Evolutionary conservation across 2,888 invertebrate genomes (phyloP).

Genomic region (Sphinx pinastri): DNA sequence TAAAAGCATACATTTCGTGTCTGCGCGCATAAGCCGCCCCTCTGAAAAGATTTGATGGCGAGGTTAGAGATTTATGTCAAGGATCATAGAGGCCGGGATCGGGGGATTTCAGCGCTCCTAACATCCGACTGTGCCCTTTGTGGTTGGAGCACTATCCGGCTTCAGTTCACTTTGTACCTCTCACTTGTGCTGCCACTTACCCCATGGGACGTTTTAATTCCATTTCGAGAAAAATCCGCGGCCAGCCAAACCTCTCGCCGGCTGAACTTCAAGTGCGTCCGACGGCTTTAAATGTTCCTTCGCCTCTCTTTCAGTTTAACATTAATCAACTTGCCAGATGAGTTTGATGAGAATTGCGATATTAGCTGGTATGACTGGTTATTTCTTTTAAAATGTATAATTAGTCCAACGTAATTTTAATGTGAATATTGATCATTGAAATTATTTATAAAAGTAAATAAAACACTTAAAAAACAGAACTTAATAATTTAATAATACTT

Average conservation of each 20-base stretch:
- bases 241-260: constrained; percentile 36
- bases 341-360: background rate
- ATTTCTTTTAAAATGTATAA: too few species aligned
- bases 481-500: too few species aligned
- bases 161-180: constrained; percentile 79
- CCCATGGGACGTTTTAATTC: constrained; percentile 80
- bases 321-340: background rate
- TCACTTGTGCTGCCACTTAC: constrained; percentile 77
- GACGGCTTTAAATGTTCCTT: constrained; percentile 30
- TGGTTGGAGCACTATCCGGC: constrained; percentile 80
- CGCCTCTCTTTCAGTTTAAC: background rate
- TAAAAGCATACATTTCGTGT: constrained; percentile 74
- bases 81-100: constrained; percentile 81
- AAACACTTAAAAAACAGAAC: too few species aligned
- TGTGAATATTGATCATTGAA: background rate
- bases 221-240: constrained; percentile 71
- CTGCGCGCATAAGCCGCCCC: constrained; percentile 75
- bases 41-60: constrained; percentile 82
- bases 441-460: background rate
- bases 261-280: constrained; percentile 43
- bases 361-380: background rate
- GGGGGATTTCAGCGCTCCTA: constrained; percentile 79
- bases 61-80: constrained; percentile 84
- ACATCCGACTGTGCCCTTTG: constrained; percentile 82
- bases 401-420: background rate